Percentiles rank a stretch among this genome's conserved stretches.
These are phyloP conservation scores for Ferrisia virgata DNA, from an alignment of 2,888 invertebrate genomes.

Conservation along the genomic window DNA sequence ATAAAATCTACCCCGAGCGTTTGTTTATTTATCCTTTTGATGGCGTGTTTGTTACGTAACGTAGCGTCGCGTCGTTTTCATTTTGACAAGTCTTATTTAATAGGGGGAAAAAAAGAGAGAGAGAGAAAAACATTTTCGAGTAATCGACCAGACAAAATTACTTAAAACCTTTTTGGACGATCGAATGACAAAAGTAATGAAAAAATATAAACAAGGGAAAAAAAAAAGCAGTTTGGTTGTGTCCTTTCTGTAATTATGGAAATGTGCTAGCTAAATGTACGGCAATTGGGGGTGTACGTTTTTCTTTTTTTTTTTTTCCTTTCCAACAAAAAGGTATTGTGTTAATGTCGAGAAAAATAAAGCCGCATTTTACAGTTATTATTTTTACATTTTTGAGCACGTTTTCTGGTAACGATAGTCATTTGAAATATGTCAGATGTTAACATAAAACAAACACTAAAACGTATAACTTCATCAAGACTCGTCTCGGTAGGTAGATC, in stretches of 20 bases:
- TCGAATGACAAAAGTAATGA: not conserved
- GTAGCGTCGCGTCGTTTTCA: not conserved
- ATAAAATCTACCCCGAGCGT: not conserved
- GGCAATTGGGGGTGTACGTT: not conserved
- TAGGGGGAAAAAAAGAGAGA: not conserved
- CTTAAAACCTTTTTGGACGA: not conserved
- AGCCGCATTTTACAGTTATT: slow-evolving; percentile 22
- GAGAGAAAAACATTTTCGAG: not conserved
- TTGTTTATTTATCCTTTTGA: not conserved
- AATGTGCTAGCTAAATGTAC: not conserved
- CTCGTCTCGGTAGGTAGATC: not conserved
- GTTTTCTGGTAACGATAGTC: slow-evolving; percentile 27
- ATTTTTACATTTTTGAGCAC: slow-evolving; percentile 34
- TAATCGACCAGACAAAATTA: not conserved
- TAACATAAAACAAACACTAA: not conserved
- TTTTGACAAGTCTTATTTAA: not conserved
- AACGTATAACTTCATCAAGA: not conserved
- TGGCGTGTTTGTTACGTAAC: not conserved
- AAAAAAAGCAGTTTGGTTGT: not conserved
- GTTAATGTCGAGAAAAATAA: not conserved
- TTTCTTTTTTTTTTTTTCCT: not conserved
- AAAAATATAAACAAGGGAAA: not conserved
- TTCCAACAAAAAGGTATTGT: not conserved
- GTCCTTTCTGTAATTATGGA: not conserved
- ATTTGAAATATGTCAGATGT: slow-evolving; percentile 37